Base-by-base conservation (phyloP, 1,140 invertebrate genomes). In the Drosophila busckii region DNA sequence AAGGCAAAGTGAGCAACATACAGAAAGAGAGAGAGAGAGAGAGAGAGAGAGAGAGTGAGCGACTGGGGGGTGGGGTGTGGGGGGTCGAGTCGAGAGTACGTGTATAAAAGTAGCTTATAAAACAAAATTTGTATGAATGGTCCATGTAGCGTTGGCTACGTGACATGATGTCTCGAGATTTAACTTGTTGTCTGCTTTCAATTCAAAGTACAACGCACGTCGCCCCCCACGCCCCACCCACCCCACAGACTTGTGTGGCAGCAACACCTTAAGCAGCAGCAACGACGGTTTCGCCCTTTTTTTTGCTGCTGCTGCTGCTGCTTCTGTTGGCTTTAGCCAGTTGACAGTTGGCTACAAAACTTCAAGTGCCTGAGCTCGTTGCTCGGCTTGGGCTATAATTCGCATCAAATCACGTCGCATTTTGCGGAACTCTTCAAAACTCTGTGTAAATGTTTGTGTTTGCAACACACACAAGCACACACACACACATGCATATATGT, bases 101-200 rank as follows among this genome's bases (percentile, higher is more conserved):
- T 80, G 73, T 71, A 78, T 52, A 64, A 78, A 78, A 80, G 76
- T 82, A 60, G 76, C 75, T 83, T 82, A 82, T 82, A 82, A 80
- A 82, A 82, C 75, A 82, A 82, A 82, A 82, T 80, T 75, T 80
- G 68, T 70, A 82, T 82, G 75, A 82, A 82, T 82, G 75, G 76
- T 82, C 75, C 75, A 82, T 82, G 75, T 70, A 70, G 76, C 65
- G 54, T 17, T 56, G 62, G 65, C 73, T 82, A 82, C 75, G 75
- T 82, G 75, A 82, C 75, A 83, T 75, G 75, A 82, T 60, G 71
- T 61, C 75, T 46, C 75, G 54, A 76, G 71, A 82, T 59, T 75
- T 62, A 75, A 70, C 55, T 80, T 80, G 75, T 69, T 82, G 75
- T 75, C 32, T 54, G 48, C 52, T 28, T 22, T n/a, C n/a, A n/a